These are phyloP conservation scores for Melanchra persicariae DNA, from an alignment of 2,888 invertebrate genomes.

Conservation along the genomic window DNA sequence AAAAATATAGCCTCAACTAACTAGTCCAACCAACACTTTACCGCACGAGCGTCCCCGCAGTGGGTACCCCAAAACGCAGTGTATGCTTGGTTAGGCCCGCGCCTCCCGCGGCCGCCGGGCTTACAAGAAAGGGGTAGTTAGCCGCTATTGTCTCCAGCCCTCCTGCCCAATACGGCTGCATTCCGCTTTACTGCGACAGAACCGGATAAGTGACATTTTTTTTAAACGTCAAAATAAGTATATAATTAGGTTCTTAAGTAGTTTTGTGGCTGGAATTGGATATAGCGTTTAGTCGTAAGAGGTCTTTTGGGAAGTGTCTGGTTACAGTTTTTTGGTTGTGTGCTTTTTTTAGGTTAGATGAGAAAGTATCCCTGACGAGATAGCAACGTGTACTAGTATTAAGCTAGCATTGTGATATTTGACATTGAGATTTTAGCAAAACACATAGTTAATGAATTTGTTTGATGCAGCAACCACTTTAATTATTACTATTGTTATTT, in stretches of 20 bases:
- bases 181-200: slow-evolving; percentile 64
- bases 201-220: slow-evolving; percentile 77
- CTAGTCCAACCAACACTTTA: slow-evolving; percentile 52
- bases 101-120: slow-evolving; percentile 82
- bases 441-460: not conserved
- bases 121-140: slow-evolving; percentile 91
- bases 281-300: slow-evolving; percentile 53
- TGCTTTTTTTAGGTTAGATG: not conserved
- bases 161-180: slow-evolving; percentile 79
- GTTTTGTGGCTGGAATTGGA: slow-evolving; percentile 64
- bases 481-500: not conserved
- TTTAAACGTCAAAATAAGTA: slow-evolving; percentile 68
- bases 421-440: not conserved
- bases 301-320: slow-evolving; percentile 14
- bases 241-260: slow-evolving; percentile 68
- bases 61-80: slow-evolving; percentile 85
- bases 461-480: too few relatives aligned
- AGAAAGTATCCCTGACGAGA: not conserved
- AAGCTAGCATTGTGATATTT: not conserved
- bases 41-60: slow-evolving; percentile 76
- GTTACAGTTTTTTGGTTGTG: slow-evolving; percentile 16
- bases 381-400: too few relatives aligned
- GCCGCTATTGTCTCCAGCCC: slow-evolving; percentile 89
- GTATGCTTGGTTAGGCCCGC: slow-evolving; percentile 90
- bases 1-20: slow-evolving; percentile 7